Evolutionary conservation across 2,113 vertebrate genomes (phyloP).

Genomic region (Manacus vitellinus): DNA sequence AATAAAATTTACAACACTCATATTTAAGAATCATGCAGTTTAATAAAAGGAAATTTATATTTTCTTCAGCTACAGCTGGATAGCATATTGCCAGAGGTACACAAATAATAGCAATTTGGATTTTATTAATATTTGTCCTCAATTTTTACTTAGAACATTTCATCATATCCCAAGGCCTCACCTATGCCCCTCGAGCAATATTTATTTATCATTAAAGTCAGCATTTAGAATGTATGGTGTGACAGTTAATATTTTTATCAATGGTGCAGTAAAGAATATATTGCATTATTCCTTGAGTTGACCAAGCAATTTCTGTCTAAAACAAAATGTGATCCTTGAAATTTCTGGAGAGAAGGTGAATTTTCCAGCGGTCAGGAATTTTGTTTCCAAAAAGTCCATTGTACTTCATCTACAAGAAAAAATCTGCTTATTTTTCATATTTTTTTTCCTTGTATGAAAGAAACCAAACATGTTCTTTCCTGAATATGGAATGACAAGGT

Average conservation of each 20-base stretch:
- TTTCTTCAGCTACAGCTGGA: background rate
- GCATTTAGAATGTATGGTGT: background rate
- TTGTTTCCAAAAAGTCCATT: background rate
- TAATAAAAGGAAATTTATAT: conserved; percentile 2
- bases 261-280: background rate
- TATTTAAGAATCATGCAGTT: conserved; percentile 5
- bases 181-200: background rate
- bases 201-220: background rate
- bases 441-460: background rate
- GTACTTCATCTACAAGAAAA: background rate
- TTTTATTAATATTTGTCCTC: conserved; percentile 12
- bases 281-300: background rate
- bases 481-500: background rate
- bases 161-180: background rate
- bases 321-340: background rate
- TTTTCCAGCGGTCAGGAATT: background rate
- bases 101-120: conserved; percentile 8
- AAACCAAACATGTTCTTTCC: background rate
- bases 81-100: conserved; percentile 8
- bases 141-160: background rate
- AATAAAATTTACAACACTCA: background rate
- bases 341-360: background rate
- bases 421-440: background rate
- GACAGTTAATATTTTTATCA: background rate
- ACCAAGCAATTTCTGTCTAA: background rate